Percentiles rank a stretch among this genome's conserved stretches.
phyloP scores from a whole-genome alignment of 2,888 invertebrate genomes.

The Microplitis manilae region DNA sequence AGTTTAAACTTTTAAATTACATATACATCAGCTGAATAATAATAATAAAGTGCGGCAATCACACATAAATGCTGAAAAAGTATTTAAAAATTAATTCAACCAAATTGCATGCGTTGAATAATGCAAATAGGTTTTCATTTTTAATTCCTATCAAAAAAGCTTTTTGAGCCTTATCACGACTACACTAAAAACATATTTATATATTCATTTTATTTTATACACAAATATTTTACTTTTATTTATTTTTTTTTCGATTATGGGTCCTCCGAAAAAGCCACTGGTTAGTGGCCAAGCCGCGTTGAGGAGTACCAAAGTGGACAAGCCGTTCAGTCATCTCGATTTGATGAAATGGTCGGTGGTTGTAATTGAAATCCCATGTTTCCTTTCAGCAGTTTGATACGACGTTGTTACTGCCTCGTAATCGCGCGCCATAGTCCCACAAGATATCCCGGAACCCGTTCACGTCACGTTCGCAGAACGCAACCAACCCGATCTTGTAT shows the following conservation, averaged over 20 bases:
- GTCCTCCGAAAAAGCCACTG: neutral
- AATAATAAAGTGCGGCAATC: neutral
- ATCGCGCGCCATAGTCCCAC: conserved; percentile 41
- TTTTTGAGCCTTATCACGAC: conserved; percentile 24
- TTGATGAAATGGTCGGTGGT: conserved; percentile 36
- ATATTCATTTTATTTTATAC: conserved; percentile 2
- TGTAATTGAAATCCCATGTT: conserved; percentile 45
- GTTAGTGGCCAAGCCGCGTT: neutral
- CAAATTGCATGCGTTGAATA: conserved; percentile 33
- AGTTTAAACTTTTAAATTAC: neutral
- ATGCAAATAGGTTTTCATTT: conserved; percentile 7
- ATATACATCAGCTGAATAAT: neutral
- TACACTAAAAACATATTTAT: neutral
- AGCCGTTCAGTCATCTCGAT: conserved; percentile 18
- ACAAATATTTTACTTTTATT: conserved; percentile 5
- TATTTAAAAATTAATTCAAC: conserved; percentile 34
- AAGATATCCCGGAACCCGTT: conserved; percentile 55
- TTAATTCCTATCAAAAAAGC: conserved; percentile 17
- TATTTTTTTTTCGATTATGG: conserved; percentile 5
- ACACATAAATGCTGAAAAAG: neutral
- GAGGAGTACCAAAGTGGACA: neutral
- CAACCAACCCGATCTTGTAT: conserved; percentile 44
- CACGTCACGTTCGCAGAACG: conserved; percentile 58
- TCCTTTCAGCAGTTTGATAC: conserved; percentile 34
- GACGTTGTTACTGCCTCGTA: conserved; percentile 30